phyloP scores from a whole-genome alignment of 1,140 invertebrate genomes.

The Formica exsecta region DNA sequence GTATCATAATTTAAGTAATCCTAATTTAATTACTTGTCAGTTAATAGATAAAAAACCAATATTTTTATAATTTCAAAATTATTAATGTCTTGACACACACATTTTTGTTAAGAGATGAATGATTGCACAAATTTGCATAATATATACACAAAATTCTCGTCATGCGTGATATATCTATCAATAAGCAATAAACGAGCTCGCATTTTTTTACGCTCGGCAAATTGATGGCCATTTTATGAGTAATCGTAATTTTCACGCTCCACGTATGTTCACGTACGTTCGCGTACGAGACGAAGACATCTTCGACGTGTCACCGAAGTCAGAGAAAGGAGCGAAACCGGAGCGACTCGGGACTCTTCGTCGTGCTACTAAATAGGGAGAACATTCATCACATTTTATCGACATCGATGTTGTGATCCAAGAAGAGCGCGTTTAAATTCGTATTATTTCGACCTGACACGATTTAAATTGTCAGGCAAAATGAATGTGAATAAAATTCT shows the following conservation, averaged over 20 bases:
- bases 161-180: conserved; percentile 22
- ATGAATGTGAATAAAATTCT: conserved; percentile 20
- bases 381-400: conserved; percentile 13
- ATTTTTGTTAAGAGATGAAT: neutral
- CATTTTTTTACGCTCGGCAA: conserved; percentile 16
- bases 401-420: conserved; percentile 19
- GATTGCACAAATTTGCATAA: neutral
- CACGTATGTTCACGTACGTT: conserved; percentile 75
- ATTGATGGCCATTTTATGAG: neutral
- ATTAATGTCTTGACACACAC: neutral
- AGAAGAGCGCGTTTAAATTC: neutral
- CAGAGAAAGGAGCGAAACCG: conserved; percentile 15
- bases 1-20: neutral
- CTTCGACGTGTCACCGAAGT: conserved; percentile 9
- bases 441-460: conserved; percentile 1
- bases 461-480: conserved; percentile 33
- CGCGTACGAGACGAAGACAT: conserved; percentile 49
- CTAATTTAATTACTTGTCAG: neutral
- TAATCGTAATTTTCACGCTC: conserved; percentile 43
- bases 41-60: neutral
- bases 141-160: conserved; percentile 51
- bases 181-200: neutral
- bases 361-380: neutral
- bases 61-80: neutral
- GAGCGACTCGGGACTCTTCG: too few relatives aligned